Conservation (phyloP, 2,797 vertebrate species). For the Sebastes vulpes region DNA sequence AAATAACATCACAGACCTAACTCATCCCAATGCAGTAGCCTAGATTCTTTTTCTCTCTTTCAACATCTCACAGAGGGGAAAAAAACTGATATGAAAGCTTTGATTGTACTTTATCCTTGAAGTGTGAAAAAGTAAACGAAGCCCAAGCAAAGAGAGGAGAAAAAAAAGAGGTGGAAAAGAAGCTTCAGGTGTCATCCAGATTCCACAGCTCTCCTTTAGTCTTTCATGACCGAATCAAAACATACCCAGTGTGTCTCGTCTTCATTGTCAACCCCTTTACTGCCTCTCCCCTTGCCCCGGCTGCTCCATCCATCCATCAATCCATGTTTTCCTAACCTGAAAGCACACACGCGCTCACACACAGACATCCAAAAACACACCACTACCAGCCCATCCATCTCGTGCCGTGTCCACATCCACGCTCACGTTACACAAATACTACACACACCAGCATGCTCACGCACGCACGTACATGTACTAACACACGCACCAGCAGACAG, state of each 20-base stretch:
- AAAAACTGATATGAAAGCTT: constrained; percentile 60
- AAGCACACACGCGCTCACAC: constrained; percentile 4
- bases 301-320: constrained; percentile 64
- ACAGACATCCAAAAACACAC: constrained; percentile 9
- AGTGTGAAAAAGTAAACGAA: constrained; percentile 74
- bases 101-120: constrained; percentile 72
- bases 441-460: constrained; percentile 10
- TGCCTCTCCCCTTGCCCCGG: constrained; percentile 5
- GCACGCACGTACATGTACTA: not conserved
- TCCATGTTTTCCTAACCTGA: constrained; percentile 57
- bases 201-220: constrained; percentile 61
- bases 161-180: constrained; percentile 10
- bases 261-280: constrained; percentile 59
- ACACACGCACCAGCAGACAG: not conserved
- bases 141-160: not conserved
- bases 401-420: not conserved
- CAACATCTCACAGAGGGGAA: constrained; percentile 27
- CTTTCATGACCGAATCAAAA: constrained; percentile 79
- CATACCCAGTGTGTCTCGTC: constrained; percentile 57
- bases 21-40: constrained; percentile 47
- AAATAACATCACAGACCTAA: constrained; percentile 48
- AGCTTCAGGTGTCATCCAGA: constrained; percentile 70
- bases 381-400: not conserved
- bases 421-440: not conserved
- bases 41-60: constrained; percentile 55